Evolutionary conservation across 2,797 vertebrate species (phyloP).

Genomic region (Hippoglossus hippoglossus): DNA sequence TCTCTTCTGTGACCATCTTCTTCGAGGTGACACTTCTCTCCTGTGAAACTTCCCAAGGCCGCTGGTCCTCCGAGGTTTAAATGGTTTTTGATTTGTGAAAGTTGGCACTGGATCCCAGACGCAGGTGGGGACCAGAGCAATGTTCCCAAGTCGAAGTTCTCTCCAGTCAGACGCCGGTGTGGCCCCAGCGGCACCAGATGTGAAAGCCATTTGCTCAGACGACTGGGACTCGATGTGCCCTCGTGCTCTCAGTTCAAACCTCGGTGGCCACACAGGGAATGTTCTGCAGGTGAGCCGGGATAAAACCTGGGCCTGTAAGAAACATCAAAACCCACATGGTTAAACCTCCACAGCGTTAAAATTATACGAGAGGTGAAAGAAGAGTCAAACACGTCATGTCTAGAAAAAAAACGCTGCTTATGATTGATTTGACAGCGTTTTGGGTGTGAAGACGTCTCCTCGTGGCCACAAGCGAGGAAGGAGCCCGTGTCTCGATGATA

Average conservation of each 20-base stretch:
- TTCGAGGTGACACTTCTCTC: too few species aligned
- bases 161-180: not conserved
- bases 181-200: constrained; percentile 20
- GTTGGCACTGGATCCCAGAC: constrained; percentile 4
- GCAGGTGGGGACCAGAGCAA: not conserved
- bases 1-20: too few species aligned
- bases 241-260: too few species aligned
- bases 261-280: too few species aligned
- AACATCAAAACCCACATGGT: not conserved
- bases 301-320: not conserved
- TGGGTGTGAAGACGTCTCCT: too few species aligned
- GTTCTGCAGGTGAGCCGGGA: not conserved
- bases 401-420: not conserved
- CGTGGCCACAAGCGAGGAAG: too few species aligned
- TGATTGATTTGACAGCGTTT: too few species aligned
- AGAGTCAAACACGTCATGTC: constrained; percentile 7
- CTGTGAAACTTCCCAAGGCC: too few species aligned
- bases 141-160: not conserved
- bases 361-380: not conserved
- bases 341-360: not conserved
- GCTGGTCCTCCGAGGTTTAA: not conserved
- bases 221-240: not conserved
- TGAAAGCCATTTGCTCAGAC: constrained; percentile 2
- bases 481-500: too few species aligned
- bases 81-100: constrained; percentile 8